Evolutionary conservation across 2,888 invertebrate genomes (phyloP).

Genomic region (Drosophila anceps): DNA sequence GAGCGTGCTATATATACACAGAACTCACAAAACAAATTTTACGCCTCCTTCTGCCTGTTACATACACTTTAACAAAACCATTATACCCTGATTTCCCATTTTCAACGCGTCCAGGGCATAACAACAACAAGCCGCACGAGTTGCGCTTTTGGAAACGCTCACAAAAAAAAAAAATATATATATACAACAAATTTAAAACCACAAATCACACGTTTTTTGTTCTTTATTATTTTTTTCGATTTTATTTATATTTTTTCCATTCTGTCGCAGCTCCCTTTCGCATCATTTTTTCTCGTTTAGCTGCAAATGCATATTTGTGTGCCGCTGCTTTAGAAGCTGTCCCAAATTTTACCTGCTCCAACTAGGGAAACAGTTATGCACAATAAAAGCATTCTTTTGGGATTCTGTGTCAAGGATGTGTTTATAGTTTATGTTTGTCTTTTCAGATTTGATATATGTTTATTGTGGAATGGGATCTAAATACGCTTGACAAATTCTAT

Average conservation of each 20-base stretch:
- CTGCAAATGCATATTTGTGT: conserved; percentile 34
- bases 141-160: conserved; percentile 21
- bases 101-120: too few species aligned
- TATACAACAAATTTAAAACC: conserved; percentile 8
- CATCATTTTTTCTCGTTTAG: conserved; percentile 9
- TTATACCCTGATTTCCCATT: too few species aligned
- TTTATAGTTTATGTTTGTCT: not conserved
- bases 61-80: too few species aligned
- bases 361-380: conserved; percentile 3
- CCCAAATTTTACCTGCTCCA: conserved; percentile 14
- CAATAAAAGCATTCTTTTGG: conserved; percentile 19
- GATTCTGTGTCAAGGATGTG: conserved; percentile 2
- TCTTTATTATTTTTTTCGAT: not conserved
- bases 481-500: not conserved
- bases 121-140: conserved; percentile 19
- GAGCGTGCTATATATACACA: too few species aligned
- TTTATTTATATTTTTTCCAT: not conserved
- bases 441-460: conserved; percentile 1
- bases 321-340: conserved; percentile 8
- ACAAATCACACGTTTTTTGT: conserved; percentile 21
- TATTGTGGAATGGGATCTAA: not conserved
- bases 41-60: too few species aligned
- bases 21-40: too few species aligned
- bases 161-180: not conserved
- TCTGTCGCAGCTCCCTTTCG: conserved; percentile 3